Evolutionary conservation across 2,113 vertebrate species (phyloP).

Genomic region (Sisor rabdophorus): DNA sequence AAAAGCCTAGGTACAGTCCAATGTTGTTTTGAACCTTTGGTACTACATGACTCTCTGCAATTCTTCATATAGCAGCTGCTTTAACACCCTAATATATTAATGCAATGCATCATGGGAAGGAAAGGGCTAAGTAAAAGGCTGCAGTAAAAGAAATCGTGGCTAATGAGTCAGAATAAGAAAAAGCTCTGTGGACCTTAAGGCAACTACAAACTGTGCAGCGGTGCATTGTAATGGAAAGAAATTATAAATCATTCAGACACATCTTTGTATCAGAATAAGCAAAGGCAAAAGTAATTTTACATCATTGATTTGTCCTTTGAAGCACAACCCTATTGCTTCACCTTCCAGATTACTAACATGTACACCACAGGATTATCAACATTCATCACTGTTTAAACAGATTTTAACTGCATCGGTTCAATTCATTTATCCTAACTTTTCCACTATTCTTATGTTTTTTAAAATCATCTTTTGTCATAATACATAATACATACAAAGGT

Average conservation of each 20-base stretch:
- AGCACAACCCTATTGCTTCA: neutral
- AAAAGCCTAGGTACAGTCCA: constrained; percentile 57
- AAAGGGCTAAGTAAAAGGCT: constrained; percentile 51
- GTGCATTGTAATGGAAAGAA: constrained; percentile 19
- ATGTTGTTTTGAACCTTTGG: constrained; percentile 60
- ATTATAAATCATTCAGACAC: constrained; percentile 21
- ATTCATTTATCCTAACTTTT: no score
- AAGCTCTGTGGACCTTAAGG: constrained; percentile 23
- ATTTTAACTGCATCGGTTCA: no score
- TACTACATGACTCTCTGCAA: constrained; percentile 60
- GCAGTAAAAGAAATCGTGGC: constrained; percentile 50
- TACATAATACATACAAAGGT: no score
- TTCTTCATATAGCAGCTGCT: constrained; percentile 66
- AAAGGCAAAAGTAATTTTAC: constrained; percentile 1
- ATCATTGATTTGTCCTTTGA: constrained; percentile 7
- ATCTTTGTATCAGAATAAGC: neutral
- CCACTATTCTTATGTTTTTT: no score
- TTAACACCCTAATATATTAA: constrained; percentile 73
- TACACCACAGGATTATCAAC: neutral
- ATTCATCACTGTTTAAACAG: constrained; percentile 33
- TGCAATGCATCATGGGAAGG: constrained; percentile 69
- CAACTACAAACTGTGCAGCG: constrained; percentile 11
- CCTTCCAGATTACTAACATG: neutral
- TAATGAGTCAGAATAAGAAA: constrained; percentile 52
- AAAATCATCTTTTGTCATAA: no score